Conservation (phyloP, 92 coral and sea anemone genomes). For the Bergia sp. region DNA sequence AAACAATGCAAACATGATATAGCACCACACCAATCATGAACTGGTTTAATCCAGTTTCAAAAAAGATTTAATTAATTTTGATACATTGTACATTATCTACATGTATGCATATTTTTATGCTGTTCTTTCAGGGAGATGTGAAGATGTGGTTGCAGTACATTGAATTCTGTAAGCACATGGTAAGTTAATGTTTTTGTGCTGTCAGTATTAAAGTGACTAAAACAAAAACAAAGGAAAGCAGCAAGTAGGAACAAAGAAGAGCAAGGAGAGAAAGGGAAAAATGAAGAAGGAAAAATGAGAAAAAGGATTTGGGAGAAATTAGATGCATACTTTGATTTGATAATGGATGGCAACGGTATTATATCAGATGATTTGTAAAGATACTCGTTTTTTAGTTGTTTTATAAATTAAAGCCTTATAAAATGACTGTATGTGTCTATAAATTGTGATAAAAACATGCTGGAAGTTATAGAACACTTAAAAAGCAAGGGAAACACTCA, state of each 20-base stretch:
- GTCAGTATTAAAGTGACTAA: neutral
- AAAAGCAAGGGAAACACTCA: no score
- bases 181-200: constrained; percentile 40
- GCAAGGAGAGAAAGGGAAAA: neutral
- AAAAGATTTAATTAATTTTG: no score
- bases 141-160: constrained; percentile 97
- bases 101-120: neutral
- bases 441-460: neutral
- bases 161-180: constrained; percentile 90
- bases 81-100: neutral
- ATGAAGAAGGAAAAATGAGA: neutral
- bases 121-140: constrained; percentile 72
- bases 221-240: neutral
- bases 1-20: no score
- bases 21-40: no score
- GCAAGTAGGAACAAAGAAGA: neutral
- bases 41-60: no score
- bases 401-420: neutral
- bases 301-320: neutral
- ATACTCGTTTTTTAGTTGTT: neutral
- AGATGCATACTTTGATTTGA: no score
- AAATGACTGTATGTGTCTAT: neutral
- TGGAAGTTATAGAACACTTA: no score
- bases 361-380: no score
- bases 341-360: no score